A percentile compares a stretch with the other conserved stretches of the same genome.
phyloP scores from a whole-genome alignment of 2,113 vertebrate genomes.

The Psittacula cyanocephala region DNA sequence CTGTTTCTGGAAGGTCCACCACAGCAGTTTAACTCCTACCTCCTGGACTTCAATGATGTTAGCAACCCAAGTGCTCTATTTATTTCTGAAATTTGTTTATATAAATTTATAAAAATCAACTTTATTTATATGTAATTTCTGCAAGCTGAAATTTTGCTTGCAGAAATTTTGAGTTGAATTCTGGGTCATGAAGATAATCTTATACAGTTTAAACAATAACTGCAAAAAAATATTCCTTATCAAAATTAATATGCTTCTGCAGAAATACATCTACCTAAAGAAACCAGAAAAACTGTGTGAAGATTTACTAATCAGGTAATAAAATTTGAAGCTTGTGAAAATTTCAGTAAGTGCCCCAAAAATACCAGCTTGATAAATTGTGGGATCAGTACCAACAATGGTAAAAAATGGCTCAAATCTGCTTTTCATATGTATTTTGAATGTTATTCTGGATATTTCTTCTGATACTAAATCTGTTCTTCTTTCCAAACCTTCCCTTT shows the following conservation, averaged over 20 bases:
- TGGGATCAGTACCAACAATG: not conserved
- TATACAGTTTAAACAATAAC: conserved; percentile 72
- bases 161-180: conserved; percentile 82
- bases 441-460: not conserved
- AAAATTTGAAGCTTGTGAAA: not conserved
- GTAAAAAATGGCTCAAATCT: not conserved
- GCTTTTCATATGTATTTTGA: not conserved
- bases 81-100: not conserved
- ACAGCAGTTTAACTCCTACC: conserved; percentile 11
- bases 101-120: not conserved
- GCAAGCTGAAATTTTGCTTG: conserved; percentile 73
- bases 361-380: not conserved
- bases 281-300: not conserved
- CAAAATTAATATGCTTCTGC: conserved; percentile 79
- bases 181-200: conserved; percentile 75
- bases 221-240: conserved; percentile 77
- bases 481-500: not conserved
- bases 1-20: conserved; percentile 10
- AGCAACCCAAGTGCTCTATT: conserved; percentile 75
- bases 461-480: not conserved
- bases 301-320: not conserved
- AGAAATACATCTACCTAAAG: conserved; percentile 75
- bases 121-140: not conserved
- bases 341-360: not conserved
- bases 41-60: conserved; percentile 79